These are phyloP conservation scores for Aspidoscelis tigris DNA, from an alignment of 2,113 vertebrate species.

Conservation along the genomic window DNA sequence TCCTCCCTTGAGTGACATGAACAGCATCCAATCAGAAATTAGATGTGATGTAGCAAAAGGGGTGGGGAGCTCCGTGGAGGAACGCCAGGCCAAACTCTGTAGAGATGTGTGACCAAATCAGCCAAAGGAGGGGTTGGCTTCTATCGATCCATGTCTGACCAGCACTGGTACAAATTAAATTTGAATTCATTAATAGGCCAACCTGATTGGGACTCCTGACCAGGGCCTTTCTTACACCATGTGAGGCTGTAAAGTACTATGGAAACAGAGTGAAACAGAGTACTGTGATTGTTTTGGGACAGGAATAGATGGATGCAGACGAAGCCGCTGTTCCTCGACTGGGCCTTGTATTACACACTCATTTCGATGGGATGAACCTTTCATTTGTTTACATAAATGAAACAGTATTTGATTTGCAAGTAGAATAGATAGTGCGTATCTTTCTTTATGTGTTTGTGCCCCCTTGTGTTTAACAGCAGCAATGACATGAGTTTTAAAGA, in stretches of 20 bases:
- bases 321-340: not conserved
- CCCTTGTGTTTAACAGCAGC: slow-evolving; percentile 16
- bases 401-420: not conserved
- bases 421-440: not conserved
- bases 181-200: too few species aligned
- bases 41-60: too few species aligned
- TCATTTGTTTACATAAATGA: not conserved
- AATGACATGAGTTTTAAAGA: not conserved
- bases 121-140: too few species aligned
- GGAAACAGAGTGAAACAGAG: slow-evolving; percentile 5
- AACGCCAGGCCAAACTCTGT: too few species aligned
- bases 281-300: too few species aligned
- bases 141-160: too few species aligned
- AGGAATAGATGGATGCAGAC: not conserved
- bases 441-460: slow-evolving; percentile 22
- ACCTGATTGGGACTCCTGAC: too few species aligned
- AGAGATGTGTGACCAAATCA: too few species aligned
- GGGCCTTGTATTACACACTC: not conserved
- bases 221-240: not conserved
- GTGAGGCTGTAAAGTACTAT: not conserved
- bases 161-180: too few species aligned
- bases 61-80: too few species aligned
- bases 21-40: too few species aligned
- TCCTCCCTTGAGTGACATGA: too few species aligned
- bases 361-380: not conserved